Evolutionary conservation across 2,888 invertebrate species (phyloP), one percentile per base, ranked within the genome.

Genomic region (Octonoba sinensis): DNA sequence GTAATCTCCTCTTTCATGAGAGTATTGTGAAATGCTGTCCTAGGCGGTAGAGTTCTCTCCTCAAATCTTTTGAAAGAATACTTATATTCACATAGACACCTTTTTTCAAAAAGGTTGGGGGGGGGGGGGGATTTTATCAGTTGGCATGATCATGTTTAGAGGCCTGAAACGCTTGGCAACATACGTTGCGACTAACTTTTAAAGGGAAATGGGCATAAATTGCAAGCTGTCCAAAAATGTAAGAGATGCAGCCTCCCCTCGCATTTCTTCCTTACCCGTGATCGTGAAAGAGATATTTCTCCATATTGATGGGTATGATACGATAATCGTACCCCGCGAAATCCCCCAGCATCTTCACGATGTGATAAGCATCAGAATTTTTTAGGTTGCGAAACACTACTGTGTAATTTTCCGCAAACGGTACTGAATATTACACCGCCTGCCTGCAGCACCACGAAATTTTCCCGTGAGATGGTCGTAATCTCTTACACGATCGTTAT

Each of bases 321-420:
- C 16, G 13, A n/a, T 56, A 16, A 24, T 27, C 27, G 18, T 27
- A 18, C 2, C 44, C 69, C 24, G 36, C 16, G 1, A 69, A 15
- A 36, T 69, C 56, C n/a, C 54, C 69, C 1, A 69, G 2, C n/a
- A 11, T 4, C 27, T 69, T 56, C 69, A 69, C 56, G 27, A 56
- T 47, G 12, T 36, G 13, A 20, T 69, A 56, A 3, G 18, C 54
- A 20, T 69, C 56, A 27, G 56, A 69, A 4, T 69, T 22, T 18
- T 69, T 69, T 3, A 69, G n/a, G 20, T 56, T 69, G 20, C 27
- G 56, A 44, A 69, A 69, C 4, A 69, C 56, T n/a, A 27, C 54
- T 4, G 56, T 36, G 24, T 70, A 6, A 16, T 70, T 8, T 70
- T 59, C n/a, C 3, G 12, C 46, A 59, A 3, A 8, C 24, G 16